Evolutionary conservation across 2,113 vertebrate genomes (phyloP), one percentile per base, ranked within the genome.

Genomic region (Salvelinus alpinus): DNA sequence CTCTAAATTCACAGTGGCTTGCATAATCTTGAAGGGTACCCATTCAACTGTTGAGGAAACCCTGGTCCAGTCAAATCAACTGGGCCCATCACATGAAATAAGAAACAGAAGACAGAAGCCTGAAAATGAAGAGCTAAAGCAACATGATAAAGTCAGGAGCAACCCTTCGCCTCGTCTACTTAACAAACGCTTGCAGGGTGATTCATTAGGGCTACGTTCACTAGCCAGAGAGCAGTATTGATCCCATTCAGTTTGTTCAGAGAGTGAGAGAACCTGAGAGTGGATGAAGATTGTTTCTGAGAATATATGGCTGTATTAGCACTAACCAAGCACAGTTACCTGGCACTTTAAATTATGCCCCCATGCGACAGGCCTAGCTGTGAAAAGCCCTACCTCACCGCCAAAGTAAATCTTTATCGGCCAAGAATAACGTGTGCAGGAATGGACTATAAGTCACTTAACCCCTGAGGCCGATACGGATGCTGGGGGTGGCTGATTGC

Each of bases 211-310:
- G 20, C 27, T 18, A 8, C 38, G 1, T 47, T n/a, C 74, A 70
- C 73, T 72, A 77, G 76, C 80, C 74, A 81, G 71, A 85, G 72
- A 85, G 76, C 54, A 57, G 20, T 62, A 62, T 62, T 62, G 59
- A 62, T 62, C n/a, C 59, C 16, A 16, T 20, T 22, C 59, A n/a
- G 59, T 22, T 62, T 62, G 5, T 62, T n/a, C 59, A 22, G 59
- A 57, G 54, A 20, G 54, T 20, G 54, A 57, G 54, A 44, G 62
- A 65, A 25, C 7, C 7, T 12, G 25, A 65, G 64, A 65, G 64
- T n/a, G 13, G 25, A 25, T 25, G 25, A 22, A 25, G 64, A 27
- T 65, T 27, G 64, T 14, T 65, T 11, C n/a, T 29, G 64, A 65
- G 8, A 12, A 65, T 29, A 65, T 29, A 65, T 27, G 24, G 24